A percentile compares a stretch with the other conserved stretches of the same genome.
These are phyloP conservation scores for Aphelenchoides bicaudatus DNA, from an alignment of 2,888 invertebrate species.

Conservation along the genomic window DNA sequence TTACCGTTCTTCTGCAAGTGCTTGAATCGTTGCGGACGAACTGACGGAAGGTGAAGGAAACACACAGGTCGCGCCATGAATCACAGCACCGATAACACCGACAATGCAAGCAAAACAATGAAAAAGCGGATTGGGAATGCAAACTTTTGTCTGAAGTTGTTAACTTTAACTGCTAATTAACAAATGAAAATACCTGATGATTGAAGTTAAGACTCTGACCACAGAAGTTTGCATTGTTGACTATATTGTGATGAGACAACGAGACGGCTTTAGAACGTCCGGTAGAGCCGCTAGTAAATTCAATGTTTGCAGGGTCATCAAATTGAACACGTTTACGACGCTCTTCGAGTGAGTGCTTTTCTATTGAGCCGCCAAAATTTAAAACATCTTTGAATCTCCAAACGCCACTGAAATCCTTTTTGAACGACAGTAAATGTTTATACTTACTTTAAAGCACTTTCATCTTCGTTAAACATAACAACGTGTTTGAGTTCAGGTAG, in stretches of 20 bases:
- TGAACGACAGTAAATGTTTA: neutral
- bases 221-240: conserved; percentile 73
- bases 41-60: conserved; percentile 62
- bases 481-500: conserved; percentile 64
- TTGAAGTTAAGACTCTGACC: conserved; percentile 65
- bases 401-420: conserved; percentile 62
- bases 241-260: conserved; percentile 69
- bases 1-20: conserved; percentile 67
- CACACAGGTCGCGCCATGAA: conserved; percentile 62
- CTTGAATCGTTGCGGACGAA: conserved; percentile 68
- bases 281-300: conserved; percentile 64
- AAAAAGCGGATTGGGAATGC: conserved; percentile 54
- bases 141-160: conserved; percentile 38
- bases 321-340: neutral
- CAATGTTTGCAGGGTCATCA: conserved; percentile 71
- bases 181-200: conserved; percentile 25
- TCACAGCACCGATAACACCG: conserved; percentile 63
- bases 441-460: conserved; percentile 15
- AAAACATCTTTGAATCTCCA: conserved; percentile 63
- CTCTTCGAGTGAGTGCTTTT: conserved; percentile 16
- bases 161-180: neutral
- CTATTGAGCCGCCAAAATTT: conserved; percentile 62
- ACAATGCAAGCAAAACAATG: conserved; percentile 75
- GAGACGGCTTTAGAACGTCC: conserved; percentile 72
- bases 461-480: conserved; percentile 63